These are phyloP conservation scores for Eurypyga helias DNA, from an alignment of 2,113 vertebrate genomes.

Conservation along the genomic window DNA sequence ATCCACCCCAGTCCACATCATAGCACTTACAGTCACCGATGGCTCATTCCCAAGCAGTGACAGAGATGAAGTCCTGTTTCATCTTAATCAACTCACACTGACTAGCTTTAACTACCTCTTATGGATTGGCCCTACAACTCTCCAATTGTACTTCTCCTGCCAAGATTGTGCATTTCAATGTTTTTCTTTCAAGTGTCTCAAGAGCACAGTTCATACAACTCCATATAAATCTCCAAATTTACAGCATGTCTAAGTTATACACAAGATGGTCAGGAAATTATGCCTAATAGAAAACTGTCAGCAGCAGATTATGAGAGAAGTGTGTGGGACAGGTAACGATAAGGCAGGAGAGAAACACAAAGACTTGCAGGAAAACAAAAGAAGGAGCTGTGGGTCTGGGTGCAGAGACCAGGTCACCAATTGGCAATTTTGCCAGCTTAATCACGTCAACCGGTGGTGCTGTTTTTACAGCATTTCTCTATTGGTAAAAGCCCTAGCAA, in stretches of 20 bases:
- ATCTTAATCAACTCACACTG: conserved; percentile 32
- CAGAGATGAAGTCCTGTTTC: not conserved
- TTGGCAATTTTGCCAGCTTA: not conserved
- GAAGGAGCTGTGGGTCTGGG: not conserved
- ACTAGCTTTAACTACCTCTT: conserved; percentile 15
- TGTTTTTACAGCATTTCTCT: not conserved
- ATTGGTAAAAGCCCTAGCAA: not conserved
- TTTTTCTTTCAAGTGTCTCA: conserved; percentile 50
- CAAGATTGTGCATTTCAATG: not conserved
- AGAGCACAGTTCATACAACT: conserved; percentile 17
- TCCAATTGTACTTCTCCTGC: conserved; percentile 26
- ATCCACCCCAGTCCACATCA: not conserved
- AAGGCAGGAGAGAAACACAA: not conserved
- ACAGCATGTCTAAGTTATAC: conserved; percentile 31
- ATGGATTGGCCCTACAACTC: not conserved
- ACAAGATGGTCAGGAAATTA: conserved; percentile 62
- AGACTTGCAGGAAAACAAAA: not conserved
- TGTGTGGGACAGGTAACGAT: not conserved
- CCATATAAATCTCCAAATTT: conserved; percentile 58
- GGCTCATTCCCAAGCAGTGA: conserved; percentile 23
- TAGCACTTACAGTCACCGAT: not conserved
- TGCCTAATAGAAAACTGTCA: conserved; percentile 57
- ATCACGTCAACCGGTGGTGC: not conserved
- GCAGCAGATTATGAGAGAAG: conserved; percentile 36
- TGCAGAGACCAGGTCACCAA: not conserved